These are phyloP conservation scores for Caenorhabditis inopinata DNA, from an alignment of 1,140 invertebrate species.

Conservation along the genomic window DNA sequence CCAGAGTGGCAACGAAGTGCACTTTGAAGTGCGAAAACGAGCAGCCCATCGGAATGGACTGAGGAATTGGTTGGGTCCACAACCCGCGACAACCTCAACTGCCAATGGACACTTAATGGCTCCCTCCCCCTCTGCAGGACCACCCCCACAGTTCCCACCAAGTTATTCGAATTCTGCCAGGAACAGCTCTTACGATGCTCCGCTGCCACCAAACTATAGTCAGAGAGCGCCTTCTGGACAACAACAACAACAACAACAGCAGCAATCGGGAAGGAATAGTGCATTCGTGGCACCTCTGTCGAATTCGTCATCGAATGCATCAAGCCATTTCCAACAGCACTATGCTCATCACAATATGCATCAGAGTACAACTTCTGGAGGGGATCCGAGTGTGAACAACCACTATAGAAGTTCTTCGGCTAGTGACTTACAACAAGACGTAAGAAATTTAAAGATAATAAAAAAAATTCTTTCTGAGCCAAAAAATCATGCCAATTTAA, in stretches of 20 bases:
- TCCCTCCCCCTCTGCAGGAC: neutral
- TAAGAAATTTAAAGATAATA: neutral
- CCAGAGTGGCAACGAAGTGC: slow-evolving; percentile 85
- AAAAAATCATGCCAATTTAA: no score
- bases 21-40: slow-evolving; percentile 92
- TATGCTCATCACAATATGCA: slow-evolving; percentile 19
- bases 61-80: slow-evolving; percentile 77
- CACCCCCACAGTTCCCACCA: neutral
- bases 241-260: neutral
- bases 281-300: neutral
- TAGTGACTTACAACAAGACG: slow-evolving; percentile 40
- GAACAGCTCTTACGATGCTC: neutral
- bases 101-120: neutral
- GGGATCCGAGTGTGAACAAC: neutral
- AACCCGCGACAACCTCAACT: neutral
- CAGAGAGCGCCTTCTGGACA: neutral
- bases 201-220: neutral
- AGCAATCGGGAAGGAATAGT: neutral
- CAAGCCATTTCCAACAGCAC: slow-evolving; percentile 16
- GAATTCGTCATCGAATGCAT: slow-evolving; percentile 11
- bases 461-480: no score
- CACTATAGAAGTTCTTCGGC: slow-evolving; percentile 10
- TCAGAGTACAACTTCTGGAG: neutral
- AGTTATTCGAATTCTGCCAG: neutral
- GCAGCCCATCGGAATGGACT: slow-evolving; percentile 94